Conservation (phyloP, 2,888 invertebrate species). For the Drosophila meridiana region DNA sequence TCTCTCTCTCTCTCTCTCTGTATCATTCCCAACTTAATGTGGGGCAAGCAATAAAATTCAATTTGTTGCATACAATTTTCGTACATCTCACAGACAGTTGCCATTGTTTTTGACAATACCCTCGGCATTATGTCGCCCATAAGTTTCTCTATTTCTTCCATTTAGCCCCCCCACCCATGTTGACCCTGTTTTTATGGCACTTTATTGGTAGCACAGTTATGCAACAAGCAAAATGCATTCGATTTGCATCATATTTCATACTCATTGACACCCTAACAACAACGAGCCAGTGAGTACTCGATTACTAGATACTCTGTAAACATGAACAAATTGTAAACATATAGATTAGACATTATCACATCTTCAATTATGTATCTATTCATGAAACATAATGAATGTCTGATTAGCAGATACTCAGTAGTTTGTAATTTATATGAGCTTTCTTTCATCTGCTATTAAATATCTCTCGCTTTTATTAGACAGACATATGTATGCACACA, state of each 20-base stretch:
- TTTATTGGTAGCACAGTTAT: constrained; percentile 41
- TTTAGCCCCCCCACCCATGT: constrained; percentile 1
- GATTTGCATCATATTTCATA: constrained; percentile 57
- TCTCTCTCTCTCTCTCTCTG: too few species aligned
- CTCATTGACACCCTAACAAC: constrained; percentile 44
- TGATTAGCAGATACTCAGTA: not conserved
- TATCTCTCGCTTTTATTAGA: not conserved
- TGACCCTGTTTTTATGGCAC: constrained; percentile 37
- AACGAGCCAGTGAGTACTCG: not conserved
- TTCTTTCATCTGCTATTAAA: not conserved
- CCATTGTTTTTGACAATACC: constrained; percentile 40
- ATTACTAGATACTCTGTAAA: not conserved
- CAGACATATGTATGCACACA: not conserved
- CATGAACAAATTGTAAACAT: not conserved
- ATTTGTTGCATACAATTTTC: constrained; percentile 76
- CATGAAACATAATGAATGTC: not conserved
- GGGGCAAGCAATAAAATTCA: constrained; percentile 74
- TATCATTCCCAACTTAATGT: constrained; percentile 37
- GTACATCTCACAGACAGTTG: constrained; percentile 56
- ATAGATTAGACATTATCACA: not conserved
- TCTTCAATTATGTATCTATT: not conserved
- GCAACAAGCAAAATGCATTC: constrained; percentile 69
- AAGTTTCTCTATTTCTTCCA: constrained; percentile 8
- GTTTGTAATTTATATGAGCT: too few species aligned
- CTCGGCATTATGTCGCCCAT: constrained; percentile 20